Evolutionary conservation across 2,888 invertebrate species (phyloP).

Genomic region (Argyresthia goedartella): DNA sequence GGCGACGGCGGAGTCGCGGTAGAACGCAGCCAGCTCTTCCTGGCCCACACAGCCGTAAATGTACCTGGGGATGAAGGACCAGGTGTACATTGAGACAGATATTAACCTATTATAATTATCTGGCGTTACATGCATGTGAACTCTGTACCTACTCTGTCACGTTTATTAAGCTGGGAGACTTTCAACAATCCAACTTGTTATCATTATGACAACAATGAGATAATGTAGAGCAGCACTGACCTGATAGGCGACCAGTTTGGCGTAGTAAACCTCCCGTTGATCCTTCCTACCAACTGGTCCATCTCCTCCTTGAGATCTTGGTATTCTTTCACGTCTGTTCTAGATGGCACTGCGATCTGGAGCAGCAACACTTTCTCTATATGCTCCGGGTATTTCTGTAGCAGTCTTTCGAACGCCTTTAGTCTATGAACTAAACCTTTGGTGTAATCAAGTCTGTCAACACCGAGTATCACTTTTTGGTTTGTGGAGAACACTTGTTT

Average conservation of each 20-base stretch:
- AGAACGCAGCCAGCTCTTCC: slow-evolving; percentile 87
- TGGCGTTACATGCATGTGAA: too few species aligned
- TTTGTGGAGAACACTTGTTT: slow-evolving; percentile 78
- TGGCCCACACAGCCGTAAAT: slow-evolving; percentile 91
- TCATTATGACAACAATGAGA: too few species aligned
- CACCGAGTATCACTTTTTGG: slow-evolving; percentile 87
- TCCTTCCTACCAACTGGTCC: slow-evolving; percentile 89
- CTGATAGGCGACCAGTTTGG: slow-evolving; percentile 94
- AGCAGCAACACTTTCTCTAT: slow-evolving; percentile 84
- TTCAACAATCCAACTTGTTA: too few species aligned
- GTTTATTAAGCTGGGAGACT: too few species aligned
- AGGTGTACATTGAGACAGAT: too few species aligned
- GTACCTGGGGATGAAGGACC: slow-evolving; percentile 56
- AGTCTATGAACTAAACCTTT: slow-evolving; percentile 88
- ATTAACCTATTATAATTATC: too few species aligned
- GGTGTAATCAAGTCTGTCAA: slow-evolving; percentile 91
- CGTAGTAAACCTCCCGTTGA: slow-evolving; percentile 90
- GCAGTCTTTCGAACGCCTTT: slow-evolving; percentile 83
- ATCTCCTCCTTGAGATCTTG: slow-evolving; percentile 92
- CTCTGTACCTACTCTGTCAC: too few species aligned
- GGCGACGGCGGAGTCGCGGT: slow-evolving; percentile 88
- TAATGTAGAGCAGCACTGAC: slow-evolving; percentile 18
- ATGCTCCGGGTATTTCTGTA: slow-evolving; percentile 88
- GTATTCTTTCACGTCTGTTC: slow-evolving; percentile 92
- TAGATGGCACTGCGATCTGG: slow-evolving; percentile 89